phyloP scores from a whole-genome alignment of 2,113 vertebrate genomes.

The Thinocorus orbignyianus region DNA sequence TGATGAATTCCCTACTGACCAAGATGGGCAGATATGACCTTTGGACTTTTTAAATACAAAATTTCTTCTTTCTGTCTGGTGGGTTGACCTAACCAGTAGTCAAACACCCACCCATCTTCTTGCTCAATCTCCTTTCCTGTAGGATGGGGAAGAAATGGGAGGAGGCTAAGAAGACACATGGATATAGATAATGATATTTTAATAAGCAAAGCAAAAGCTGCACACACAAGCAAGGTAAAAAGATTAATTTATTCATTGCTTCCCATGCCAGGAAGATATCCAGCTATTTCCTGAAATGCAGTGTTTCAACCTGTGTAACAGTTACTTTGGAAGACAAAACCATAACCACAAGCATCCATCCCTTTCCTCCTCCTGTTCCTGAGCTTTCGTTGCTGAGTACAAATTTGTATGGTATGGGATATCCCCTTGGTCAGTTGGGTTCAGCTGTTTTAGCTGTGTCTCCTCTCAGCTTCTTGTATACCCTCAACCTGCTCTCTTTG shows the following conservation, averaged over 20 bases:
- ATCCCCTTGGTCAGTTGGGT: not conserved
- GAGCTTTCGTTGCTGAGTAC: not conserved
- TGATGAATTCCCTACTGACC: not conserved
- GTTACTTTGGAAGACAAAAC: not conserved
- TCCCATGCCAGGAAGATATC: not conserved
- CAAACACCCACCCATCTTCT: not conserved
- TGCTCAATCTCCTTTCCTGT: not conserved
- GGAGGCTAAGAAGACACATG: not conserved
- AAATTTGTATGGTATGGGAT: rapidly evolving
- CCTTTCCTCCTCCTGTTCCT: not conserved
- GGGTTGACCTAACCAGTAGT: not conserved
- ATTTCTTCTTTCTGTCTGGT: not conserved
- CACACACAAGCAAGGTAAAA: not conserved
- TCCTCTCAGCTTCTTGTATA: not conserved
- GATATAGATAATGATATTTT: not conserved
- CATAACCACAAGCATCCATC: not conserved
- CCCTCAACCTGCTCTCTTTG: not conserved
- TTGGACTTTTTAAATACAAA: not conserved
- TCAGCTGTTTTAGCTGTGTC: not conserved
- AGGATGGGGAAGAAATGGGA: not conserved
- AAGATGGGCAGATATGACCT: not conserved
- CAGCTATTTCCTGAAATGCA: not conserved
- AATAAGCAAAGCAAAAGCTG: not conserved
- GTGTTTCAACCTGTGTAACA: not conserved
- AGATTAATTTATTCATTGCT: not conserved